Percentiles rank a stretch among this genome's conserved stretches.
Evolutionary conservation across 1,140 invertebrate species (phyloP).

Genomic region (Ostrea denselamellosa): DNA sequence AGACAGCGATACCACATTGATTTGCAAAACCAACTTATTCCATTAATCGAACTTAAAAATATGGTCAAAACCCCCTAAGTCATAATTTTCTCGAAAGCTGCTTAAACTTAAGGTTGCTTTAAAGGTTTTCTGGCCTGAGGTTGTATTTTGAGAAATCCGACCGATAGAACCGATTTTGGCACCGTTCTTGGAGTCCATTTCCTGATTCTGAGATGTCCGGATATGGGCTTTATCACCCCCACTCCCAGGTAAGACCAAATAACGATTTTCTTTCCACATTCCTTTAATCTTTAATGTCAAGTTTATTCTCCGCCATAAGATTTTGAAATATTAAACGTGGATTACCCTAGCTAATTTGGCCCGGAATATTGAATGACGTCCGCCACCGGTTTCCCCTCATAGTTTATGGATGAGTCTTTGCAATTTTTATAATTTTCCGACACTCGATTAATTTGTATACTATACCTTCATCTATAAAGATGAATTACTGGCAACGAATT

Average conservation of each 20-base stretch:
- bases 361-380: conserved; percentile 38
- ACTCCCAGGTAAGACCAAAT: conserved; percentile 49
- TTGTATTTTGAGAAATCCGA: not conserved
- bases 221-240: conserved; percentile 55
- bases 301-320: conserved; percentile 41
- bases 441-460: conserved; percentile 36
- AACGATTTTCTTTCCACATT: conserved; percentile 46
- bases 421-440: conserved; percentile 46
- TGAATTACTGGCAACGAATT: not conserved
- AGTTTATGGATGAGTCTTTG: conserved; percentile 42
- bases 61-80: conserved; percentile 40
- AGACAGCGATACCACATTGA: conserved; percentile 21
- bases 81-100: conserved; percentile 32
- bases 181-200: conserved; percentile 12
- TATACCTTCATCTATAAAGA: conserved; percentile 8
- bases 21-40: conserved; percentile 43
- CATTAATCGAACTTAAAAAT: conserved; percentile 35
- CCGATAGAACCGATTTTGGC: not conserved
- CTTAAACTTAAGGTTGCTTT: conserved; percentile 21
- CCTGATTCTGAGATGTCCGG: conserved; percentile 49
- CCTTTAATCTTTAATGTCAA: conserved; percentile 59
- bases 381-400: conserved; percentile 34
- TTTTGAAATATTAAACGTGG: conserved; percentile 59
- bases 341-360: conserved; percentile 47
- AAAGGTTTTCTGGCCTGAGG: not conserved